These are phyloP conservation scores for Troides oblongomaculatus DNA, from an alignment of 2,888 invertebrate species.

Conservation along the genomic window DNA sequence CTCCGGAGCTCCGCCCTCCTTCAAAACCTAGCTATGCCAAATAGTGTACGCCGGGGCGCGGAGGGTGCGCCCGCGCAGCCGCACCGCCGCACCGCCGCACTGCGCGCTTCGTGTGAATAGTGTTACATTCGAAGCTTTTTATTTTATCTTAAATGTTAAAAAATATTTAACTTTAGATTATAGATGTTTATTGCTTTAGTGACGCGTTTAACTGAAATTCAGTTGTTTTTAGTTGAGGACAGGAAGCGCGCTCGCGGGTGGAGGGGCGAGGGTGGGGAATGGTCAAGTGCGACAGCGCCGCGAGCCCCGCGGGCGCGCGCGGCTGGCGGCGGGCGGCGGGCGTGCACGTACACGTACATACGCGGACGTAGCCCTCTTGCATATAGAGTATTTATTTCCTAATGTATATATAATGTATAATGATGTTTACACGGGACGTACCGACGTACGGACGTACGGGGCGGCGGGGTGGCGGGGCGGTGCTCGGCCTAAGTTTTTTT, in stretches of 20 bases:
- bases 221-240: constrained; percentile 36
- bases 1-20: constrained; percentile 29
- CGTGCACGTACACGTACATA: constrained; percentile 60
- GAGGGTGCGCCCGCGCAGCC: constrained; percentile 34
- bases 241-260: constrained; percentile 44
- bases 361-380: constrained; percentile 66
- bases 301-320: constrained; percentile 28
- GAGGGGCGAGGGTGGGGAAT: no score
- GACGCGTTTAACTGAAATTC: constrained; percentile 13
- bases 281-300: no score
- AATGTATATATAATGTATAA: constrained; percentile 78
- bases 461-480: constrained; percentile 1
- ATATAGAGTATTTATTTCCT: constrained; percentile 74
- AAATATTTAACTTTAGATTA: neutral
- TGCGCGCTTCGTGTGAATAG: no score
- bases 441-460: no score
- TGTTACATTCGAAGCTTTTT: neutral
- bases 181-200: constrained; percentile 1
- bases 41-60: constrained; percentile 65
- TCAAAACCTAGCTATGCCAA: constrained; percentile 68
- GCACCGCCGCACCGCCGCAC: no score
- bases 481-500: constrained; percentile 34
- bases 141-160: neutral
- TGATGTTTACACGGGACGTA: constrained; percentile 35
- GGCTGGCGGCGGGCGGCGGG: constrained; percentile 38